These are phyloP conservation scores for Diplodus puntazzo DNA, from an alignment of 2,797 vertebrate species.

Conservation along the genomic window DNA sequence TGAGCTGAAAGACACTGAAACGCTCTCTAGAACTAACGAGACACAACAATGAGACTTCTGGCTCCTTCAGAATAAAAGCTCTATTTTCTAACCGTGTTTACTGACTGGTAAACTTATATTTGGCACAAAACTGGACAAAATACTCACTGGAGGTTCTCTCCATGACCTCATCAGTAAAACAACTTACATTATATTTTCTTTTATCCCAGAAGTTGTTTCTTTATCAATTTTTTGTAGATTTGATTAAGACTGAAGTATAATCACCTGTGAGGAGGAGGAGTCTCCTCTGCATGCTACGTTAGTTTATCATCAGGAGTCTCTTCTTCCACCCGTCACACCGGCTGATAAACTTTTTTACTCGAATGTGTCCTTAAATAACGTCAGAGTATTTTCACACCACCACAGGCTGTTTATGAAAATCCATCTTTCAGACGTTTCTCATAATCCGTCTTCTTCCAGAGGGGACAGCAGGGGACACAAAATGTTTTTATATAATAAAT, in stretches of 20 bases:
- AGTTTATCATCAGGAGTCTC: conserved; percentile 26
- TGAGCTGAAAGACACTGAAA: not conserved
- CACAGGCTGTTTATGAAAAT: conserved; percentile 48
- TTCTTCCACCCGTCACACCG: conserved; percentile 23
- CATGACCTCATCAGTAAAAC: no score
- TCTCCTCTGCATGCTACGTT: conserved; percentile 39
- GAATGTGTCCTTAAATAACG: conserved; percentile 35
- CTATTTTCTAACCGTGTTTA: no score
- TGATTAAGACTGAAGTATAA: not conserved
- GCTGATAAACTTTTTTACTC: conserved; percentile 36
- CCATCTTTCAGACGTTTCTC: conserved; percentile 31
- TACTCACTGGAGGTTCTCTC: not conserved
- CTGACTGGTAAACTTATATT: not conserved
- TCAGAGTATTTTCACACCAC: conserved; percentile 23
- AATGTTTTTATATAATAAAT: conserved; percentile 28
- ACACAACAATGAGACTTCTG: not conserved
- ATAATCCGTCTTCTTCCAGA: conserved; percentile 38
- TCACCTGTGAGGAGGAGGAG: conserved; percentile 14
- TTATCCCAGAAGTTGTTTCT: no score
- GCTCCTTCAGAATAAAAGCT: not conserved
- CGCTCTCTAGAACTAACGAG: not conserved
- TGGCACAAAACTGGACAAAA: not conserved
- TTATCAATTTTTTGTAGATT: not conserved
- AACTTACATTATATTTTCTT: not conserved
- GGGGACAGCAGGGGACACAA: not conserved